Base-by-base conservation (phyloP, 2,113 vertebrate genomes). In the Coreoperca whiteheadi region DNA sequence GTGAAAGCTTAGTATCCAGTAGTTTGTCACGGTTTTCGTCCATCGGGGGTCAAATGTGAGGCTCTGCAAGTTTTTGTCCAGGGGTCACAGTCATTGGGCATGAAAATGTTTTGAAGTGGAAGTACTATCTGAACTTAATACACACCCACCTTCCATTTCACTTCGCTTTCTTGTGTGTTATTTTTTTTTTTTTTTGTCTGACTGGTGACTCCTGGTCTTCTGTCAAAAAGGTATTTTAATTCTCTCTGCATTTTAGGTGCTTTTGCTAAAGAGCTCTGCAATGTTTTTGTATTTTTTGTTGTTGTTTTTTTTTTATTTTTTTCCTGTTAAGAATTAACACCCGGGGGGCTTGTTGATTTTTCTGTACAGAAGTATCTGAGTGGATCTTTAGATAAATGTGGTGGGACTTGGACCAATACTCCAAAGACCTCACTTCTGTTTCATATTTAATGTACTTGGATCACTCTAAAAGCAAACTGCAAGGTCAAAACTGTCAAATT, bases 311-410 rank as follows among this genome's bases (percentile, higher is more conserved):
- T 3, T 46, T 2, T 1, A 18, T 46, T 57, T 76, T 63, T 86
- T 46, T 77, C 54, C 50, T 84, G 87, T 91, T 74, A 87, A 89
- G 39, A 80, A 77, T 83, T 86, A 78, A 86, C 68, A 84, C 61
- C 81, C 86, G 78, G 43, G 59, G 73, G 71, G 82, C 63, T 83
- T 78, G 34, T 77, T 83, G 67, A 54, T 70, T 79, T 85, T 73
- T n/a, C 63, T 92, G 88, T 93, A 92, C 79, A 92, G 80, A 91
- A 68, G 72, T 89, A 77, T 90, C 81, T 77, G 82, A 91, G 77
- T 83, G 74, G 83, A 86, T 86, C 74, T 90, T 46, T 90, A 82
- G 91, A 90, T 90, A 75, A 89, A 83, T 83, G 83, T 87, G 77
- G 79, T 83, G 72, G 74, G 83, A 78, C 86, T 88, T 91, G 86